phyloP scores from a whole-genome alignment of 1,140 invertebrate species.

The Atta cephalotes region DNA sequence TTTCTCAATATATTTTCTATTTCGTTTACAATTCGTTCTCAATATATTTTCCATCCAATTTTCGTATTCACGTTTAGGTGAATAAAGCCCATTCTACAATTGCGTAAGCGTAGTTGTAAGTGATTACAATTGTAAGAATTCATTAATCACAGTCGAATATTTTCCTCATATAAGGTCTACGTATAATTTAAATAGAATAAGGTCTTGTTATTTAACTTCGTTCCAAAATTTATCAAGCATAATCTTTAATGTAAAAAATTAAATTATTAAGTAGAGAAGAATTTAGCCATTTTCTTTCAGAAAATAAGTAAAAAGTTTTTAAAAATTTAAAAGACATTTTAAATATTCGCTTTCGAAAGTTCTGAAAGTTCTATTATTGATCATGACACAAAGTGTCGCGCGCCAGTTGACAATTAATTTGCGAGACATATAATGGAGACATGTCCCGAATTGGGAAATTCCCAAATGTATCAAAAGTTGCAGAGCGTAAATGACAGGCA shows the following conservation, averaged over 20 bases:
- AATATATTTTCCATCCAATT: too few species aligned
- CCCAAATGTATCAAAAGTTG: constrained; percentile 46
- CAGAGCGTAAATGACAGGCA: constrained; percentile 34
- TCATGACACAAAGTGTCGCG: constrained; percentile 3
- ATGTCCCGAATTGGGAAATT: constrained; percentile 43
- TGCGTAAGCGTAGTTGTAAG: background rate
- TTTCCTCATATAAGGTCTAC: too few species aligned
- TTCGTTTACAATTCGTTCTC: background rate
- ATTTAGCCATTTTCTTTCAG: background rate
- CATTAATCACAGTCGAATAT: too few species aligned
- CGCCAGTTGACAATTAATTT: constrained; percentile 30
- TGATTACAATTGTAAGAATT: too few species aligned
- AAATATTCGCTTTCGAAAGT: background rate
- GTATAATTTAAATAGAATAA: too few species aligned
- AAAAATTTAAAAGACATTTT: background rate
- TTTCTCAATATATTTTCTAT: background rate
- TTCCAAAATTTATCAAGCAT: too few species aligned
- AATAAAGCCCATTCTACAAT: background rate
- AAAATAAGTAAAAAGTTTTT: background rate
- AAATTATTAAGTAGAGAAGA: too few species aligned
- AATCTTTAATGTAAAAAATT: too few species aligned
- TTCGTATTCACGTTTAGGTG: background rate
- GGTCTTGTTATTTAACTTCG: too few species aligned
- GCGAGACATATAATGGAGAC: constrained; percentile 19
- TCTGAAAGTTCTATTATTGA: background rate